Conservation (phyloP, 2,797 vertebrate genomes). For the Phyllotis vaccarum region DNA sequence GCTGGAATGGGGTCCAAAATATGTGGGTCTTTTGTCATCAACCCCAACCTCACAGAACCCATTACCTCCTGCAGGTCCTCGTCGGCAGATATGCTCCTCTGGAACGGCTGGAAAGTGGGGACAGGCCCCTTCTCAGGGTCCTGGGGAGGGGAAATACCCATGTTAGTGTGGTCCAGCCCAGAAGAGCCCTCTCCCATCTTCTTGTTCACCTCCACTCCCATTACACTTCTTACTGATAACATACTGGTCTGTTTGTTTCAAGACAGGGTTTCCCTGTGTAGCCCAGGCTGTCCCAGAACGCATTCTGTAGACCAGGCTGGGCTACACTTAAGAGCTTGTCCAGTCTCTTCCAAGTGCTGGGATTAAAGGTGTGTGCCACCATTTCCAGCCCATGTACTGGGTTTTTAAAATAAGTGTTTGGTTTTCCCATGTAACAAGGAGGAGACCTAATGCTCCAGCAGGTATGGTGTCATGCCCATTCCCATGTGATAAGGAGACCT, state of each 20-base stretch:
- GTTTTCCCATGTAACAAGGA: not conserved
- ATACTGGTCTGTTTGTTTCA: not conserved
- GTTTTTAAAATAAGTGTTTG: not conserved
- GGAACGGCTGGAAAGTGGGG: conserved; percentile 96
- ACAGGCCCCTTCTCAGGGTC: conserved; percentile 95
- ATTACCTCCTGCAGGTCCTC: conserved; percentile 94
- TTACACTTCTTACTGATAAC: not conserved
- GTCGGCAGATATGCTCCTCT: conserved; percentile 95
- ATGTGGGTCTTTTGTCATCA: not conserved
- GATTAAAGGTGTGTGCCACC: not conserved
- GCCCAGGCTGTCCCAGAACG: not conserved
- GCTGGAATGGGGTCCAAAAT: not conserved
- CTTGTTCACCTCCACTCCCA: not conserved
- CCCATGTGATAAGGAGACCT: not conserved
- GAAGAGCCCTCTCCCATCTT: not conserved
- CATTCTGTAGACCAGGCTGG: not conserved
- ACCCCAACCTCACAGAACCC: not conserved
- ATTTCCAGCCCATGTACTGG: not conserved
- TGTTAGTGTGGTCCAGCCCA: not conserved
- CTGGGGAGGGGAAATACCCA: conserved; percentile 81
- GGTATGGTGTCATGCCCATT: not conserved
- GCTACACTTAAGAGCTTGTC: not conserved
- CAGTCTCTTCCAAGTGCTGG: not conserved
- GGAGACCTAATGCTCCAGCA: not conserved
- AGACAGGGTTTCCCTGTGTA: not conserved